Base-by-base conservation (phyloP, 2,797 vertebrate genomes). In the Sebastes cheni region DNA sequence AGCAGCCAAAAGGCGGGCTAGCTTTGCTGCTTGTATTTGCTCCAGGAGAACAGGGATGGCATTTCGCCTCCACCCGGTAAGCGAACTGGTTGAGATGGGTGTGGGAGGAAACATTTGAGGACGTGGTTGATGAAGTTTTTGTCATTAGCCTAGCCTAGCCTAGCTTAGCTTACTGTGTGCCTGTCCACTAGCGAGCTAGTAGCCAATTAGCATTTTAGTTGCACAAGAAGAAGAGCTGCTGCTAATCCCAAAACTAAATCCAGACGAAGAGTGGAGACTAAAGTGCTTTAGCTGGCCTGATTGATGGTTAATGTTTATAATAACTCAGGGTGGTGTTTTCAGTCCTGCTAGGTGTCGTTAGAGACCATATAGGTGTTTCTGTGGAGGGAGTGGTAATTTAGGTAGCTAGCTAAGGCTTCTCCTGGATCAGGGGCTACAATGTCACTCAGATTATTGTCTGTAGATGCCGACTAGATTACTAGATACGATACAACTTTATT, bases 131-230 rank as follows among this genome's bases (percentile, higher is more conserved):
- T 86, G 94, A 95, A 87, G 36, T 39, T 93, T 67, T 93, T 92
- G 89, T 88, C 79, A 61, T 74, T 94, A 94, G 93, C 92, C 77
- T 94, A 91, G 88, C 90, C 54, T 92, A 92, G 87, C 91, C 13
- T 91, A 90, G 54, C 68, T 11, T 76, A 77, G 36, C 36, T 36
- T 77, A 77, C 72, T 92, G 88, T 83, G 67, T 69, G 76, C 65
- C 75, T 70, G 72, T 79, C 62, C 83, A 77, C 64, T 54, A 84
- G 70, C 77, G 78, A 85, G 83, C 86, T 91, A 90, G 76, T 91
- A 90, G 76, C 90, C 84, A 86, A 91, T 92, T 91, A 91, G 90
- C 92, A 87, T 90, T 85, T 77, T 71, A 89, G 86, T 82, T 86
- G 67, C 79, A 85, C 86, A 82, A 83, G 81, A 68, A 76, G 62